phyloP scores from a whole-genome alignment of 2,113 vertebrate genomes.

The Sceloporus tristichus region DNA sequence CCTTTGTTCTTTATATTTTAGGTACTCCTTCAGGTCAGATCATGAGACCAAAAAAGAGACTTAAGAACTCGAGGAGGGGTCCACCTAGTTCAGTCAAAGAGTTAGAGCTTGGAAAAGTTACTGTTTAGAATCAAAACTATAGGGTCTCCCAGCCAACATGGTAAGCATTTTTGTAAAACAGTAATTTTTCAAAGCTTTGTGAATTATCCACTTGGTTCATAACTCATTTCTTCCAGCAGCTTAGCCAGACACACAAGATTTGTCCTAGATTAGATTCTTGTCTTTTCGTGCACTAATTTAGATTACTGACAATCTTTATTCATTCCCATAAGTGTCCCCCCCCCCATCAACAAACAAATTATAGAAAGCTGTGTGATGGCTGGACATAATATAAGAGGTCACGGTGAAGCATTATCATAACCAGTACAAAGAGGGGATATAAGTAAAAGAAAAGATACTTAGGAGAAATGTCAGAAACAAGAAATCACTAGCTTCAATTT shows the following conservation, averaged over 20 bases:
- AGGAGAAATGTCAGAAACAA: neutral
- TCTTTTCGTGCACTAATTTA: neutral
- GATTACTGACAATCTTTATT: neutral
- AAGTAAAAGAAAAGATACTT: constrained; percentile 15
- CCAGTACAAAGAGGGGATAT: neutral
- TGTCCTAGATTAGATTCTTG: neutral
- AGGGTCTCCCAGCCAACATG: no score
- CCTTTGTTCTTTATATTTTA: neutral
- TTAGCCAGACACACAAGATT: neutral
- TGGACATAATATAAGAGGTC: neutral
- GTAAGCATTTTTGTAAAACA: no score
- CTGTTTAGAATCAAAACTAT: no score
- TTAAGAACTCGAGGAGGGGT: no score
- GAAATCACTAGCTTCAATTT: neutral
- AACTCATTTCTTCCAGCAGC: neutral
- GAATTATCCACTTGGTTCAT: neutral
- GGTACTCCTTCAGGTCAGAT: neutral
- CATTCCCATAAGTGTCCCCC: neutral
- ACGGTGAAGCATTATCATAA: neutral
- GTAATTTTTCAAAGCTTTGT: no score
- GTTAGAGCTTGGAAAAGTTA: no score
- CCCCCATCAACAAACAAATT: neutral
- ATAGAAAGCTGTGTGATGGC: neutral
- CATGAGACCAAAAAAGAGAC: neutral
- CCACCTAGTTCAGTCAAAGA: neutral